Base-by-base conservation (phyloP, 1,140 invertebrate species). In the Drosophila simulans region DNA sequence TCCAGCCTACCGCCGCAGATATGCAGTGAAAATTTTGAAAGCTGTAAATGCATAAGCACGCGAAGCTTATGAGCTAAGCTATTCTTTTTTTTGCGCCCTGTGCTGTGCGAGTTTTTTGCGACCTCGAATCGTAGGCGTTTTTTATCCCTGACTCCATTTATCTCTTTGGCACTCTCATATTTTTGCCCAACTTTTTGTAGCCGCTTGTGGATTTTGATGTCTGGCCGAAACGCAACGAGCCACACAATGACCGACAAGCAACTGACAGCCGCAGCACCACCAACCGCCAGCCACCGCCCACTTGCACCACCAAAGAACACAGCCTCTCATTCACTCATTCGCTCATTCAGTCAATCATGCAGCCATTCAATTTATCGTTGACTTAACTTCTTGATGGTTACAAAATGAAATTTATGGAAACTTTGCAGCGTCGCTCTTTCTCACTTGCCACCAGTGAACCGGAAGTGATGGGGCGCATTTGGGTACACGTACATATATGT, bases 351-450 rank as follows among this genome's bases (percentile, higher is more conserved):
- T 86, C 82, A 86, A 82, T 86, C 82, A 82, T 64, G 70, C 78
- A 77, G 63, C 64, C 84, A 83, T 88, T 88, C 83, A 88, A 88
- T 88, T 88, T 89, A 88, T 86, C 80, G 84, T 89, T 89, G 79
- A 77, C 83, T 88, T 88, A 76, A 88, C 83, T 88, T 86, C 88
- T 88, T 86, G 83, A 88, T 88, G 84, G 76, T 64, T 80, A 83
- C 83, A 83, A 89, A 88, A 88, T 88, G 79, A 88, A 88, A 88
- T 89, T 88, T 86, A 86, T 86, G 78, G 62, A 75, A 75, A 71
- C 54, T 68, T 68, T 66, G 45, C 34, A 37, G n/a, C 15, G 35
- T 8, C 31, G 12, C n/a, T 13, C 10, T 3, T n/a, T 13, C 52
- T n/a, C 20, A 2, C 11, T 13, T 51, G 34, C 34, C 8, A 12